These are phyloP conservation scores for Cryptoblepharus egeriae DNA, from an alignment of 2,797 vertebrate genomes.

Conservation along the genomic window DNA sequence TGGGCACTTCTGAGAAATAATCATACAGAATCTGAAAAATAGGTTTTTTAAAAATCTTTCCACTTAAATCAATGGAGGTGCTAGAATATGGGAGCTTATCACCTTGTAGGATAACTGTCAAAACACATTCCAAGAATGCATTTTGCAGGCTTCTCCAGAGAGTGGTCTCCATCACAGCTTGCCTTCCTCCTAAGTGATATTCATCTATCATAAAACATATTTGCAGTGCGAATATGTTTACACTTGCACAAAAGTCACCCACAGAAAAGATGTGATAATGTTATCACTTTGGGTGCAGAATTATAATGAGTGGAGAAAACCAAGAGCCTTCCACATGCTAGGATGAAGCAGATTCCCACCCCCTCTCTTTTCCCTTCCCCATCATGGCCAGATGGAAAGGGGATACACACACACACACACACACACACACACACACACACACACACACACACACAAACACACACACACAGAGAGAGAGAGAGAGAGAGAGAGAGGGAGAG, in stretches of 20 bases:
- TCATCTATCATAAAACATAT: conserved; percentile 32
- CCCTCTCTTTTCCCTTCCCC: background rate
- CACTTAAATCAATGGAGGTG: background rate
- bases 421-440: too few relatives aligned
- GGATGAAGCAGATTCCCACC: conserved; percentile 22
- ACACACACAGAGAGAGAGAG: too few relatives aligned
- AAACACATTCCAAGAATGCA: background rate
- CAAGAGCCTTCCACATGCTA: conserved; percentile 30
- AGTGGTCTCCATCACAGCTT: conserved; percentile 18
- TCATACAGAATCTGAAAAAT: background rate
- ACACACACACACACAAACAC: too few relatives aligned
- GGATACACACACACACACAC: too few relatives aligned
- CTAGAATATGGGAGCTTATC: conserved; percentile 4
- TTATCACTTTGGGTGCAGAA: conserved; percentile 43
- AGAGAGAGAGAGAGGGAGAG: too few relatives aligned
- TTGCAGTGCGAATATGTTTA: conserved; percentile 25
- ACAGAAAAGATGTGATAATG: conserved; percentile 48
- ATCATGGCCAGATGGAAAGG: conserved; percentile 36
- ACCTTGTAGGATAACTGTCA: background rate
- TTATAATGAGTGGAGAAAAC: conserved; percentile 38
- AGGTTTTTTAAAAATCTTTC: background rate
- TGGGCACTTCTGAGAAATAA: background rate
- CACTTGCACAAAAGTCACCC: conserved; percentile 45
- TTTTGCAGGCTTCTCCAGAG: background rate
- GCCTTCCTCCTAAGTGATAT: conserved; percentile 18